Percentiles rank a stretch among this genome's conserved stretches.
Evolutionary conservation across 2,113 vertebrate genomes (phyloP).

Genomic region (Acanthochromis polyacanthus): DNA sequence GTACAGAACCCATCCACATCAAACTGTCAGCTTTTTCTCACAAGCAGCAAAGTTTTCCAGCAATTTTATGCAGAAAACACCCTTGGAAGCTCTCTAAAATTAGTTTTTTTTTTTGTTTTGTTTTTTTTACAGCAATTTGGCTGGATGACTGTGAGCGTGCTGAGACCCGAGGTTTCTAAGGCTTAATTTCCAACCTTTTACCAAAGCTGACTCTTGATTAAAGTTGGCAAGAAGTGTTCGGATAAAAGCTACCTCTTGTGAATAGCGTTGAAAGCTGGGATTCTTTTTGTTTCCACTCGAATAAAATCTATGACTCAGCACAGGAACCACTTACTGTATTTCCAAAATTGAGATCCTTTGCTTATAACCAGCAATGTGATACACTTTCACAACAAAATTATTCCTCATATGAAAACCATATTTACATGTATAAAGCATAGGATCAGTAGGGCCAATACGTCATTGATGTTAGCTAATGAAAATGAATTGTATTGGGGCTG

Average conservation of each 20-base stretch:
- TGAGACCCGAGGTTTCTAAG: constrained; percentile 4
- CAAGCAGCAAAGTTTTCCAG: not conserved
- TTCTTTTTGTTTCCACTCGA: not conserved
- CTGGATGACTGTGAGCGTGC: not conserved
- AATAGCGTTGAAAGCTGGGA: constrained; percentile 4
- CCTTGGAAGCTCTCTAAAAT: constrained; percentile 19
- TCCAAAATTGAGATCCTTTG: no score
- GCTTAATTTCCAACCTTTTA: constrained; percentile 34
- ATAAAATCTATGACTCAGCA: not conserved
- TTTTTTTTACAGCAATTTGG: not conserved
- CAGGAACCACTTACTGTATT: not conserved
- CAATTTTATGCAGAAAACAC: constrained; percentile 28
- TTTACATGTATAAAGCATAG: no score
- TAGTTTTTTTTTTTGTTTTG: not conserved
- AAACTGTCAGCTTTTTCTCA: not conserved
- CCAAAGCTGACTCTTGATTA: constrained; percentile 19
- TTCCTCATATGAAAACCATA: no score
- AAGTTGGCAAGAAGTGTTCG: not conserved
- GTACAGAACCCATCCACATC: constrained; percentile 10
- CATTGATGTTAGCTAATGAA: no score
- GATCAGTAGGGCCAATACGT: no score
- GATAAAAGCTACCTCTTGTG: constrained; percentile 2
- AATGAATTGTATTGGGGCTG: no score
- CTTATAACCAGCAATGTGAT: no score
- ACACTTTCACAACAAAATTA: no score